These are phyloP conservation scores for Craseonycteris thonglongyai DNA, from an alignment of 2,113 vertebrate genomes.

Conservation along the genomic window DNA sequence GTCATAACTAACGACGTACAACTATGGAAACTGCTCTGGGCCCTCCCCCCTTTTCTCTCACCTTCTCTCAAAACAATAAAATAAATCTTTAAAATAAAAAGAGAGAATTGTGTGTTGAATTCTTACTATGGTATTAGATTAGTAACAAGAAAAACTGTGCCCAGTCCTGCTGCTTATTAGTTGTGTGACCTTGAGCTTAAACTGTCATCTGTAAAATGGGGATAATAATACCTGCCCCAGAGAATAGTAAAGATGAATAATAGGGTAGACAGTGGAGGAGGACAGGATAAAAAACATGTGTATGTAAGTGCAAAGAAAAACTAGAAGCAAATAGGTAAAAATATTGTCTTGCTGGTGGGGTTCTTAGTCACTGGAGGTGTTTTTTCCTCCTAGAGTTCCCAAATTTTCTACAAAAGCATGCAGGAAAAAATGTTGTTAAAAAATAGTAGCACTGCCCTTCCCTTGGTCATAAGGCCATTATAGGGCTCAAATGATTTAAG, in stretches of 20 bases:
- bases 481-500: background rate
- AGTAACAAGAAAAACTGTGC: background rate
- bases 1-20: too few relatives aligned
- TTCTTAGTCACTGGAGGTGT: background rate
- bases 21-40: too few relatives aligned
- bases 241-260: background rate
- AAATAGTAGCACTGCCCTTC: background rate
- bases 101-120: background rate
- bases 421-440: background rate
- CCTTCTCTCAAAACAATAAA: too few relatives aligned
- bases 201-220: background rate
- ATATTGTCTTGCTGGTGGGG: background rate
- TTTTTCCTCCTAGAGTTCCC: background rate
- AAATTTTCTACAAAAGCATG: constrained; percentile 12
- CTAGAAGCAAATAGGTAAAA: background rate
- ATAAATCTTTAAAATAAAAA: too few relatives aligned
- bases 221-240: background rate
- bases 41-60: too few relatives aligned
- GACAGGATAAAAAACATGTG: background rate
- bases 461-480: background rate
- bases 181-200: background rate
- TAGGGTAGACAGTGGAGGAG: background rate
- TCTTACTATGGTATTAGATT: background rate
- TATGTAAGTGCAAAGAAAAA: background rate
- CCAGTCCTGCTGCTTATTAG: background rate